A percentile compares a stretch with the other conserved stretches of the same genome.
phyloP scores from a whole-genome alignment of 2,113 vertebrate species.

The Fukomys damarensis region DNA sequence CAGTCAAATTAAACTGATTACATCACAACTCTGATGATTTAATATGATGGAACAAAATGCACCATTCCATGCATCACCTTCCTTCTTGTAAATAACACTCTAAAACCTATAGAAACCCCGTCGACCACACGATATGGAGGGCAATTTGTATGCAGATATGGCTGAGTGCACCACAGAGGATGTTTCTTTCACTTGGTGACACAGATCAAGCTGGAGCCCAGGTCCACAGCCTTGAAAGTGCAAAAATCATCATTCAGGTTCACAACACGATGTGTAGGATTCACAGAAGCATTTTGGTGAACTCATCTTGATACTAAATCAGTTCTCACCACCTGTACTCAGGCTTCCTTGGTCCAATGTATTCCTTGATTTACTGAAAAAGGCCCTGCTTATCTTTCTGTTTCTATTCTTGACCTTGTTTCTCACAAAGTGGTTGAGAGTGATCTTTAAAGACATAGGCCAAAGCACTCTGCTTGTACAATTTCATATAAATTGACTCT shows the following conservation, averaged over 20 bases:
- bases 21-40: constrained; percentile 42
- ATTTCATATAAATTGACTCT: background rate
- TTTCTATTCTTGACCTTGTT: background rate
- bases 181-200: background rate
- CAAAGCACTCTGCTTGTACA: background rate
- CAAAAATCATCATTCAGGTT: background rate
- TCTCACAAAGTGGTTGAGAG: background rate
- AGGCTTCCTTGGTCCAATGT: background rate
- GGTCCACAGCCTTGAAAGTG: background rate
- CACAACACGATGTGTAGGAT: background rate
- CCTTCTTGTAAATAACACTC: constrained; percentile 36
- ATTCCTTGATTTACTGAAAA: background rate
- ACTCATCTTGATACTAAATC: background rate
- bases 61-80: constrained; percentile 44
- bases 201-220: background rate
- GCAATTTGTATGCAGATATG: constrained; percentile 46
- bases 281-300: background rate
- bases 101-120: background rate
- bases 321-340: background rate
- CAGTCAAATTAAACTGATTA: constrained; percentile 55
- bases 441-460: background rate
- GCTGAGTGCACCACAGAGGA: background rate
- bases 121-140: constrained; percentile 42
- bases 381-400: background rate
- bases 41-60: constrained; percentile 17